Evolutionary conservation across 2,888 invertebrate genomes (phyloP), one percentile per base, ranked within the genome.

Genomic region (Agrotis clavis): DNA sequence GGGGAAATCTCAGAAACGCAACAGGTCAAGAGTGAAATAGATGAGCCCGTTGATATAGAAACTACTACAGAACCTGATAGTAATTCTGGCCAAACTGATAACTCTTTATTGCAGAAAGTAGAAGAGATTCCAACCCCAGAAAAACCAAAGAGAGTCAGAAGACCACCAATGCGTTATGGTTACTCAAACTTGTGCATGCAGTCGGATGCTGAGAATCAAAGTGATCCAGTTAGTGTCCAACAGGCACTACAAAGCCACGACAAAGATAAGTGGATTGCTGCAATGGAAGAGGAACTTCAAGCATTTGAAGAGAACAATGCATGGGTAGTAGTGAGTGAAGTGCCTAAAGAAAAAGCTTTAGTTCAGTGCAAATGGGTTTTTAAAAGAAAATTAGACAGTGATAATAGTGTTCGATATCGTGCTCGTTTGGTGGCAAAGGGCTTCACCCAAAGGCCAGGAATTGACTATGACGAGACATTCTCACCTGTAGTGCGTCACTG

Each of bases 1-100:
- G 67, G 59, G 63, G 64, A 30, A 53, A 41, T 45, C 45, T 45
- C 45, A 13, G 19, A 19, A n/a, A 59, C 41, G 41, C 59, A 59
- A 19, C 19, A 45, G 19, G 45, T 59, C 19, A 14, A 45, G 19
- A 45, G 21, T n/a, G 59, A 59, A 45, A 54, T 53, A 62, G 25
- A 61, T 56, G 78, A 69, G 65, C 73, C 76, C 47, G 68, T 56
- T 47, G 67, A 65, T 57, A 59, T 57, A 69, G 50, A 59, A 50
- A 50, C 63, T 62, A 54, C 35, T 62, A 54, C 60, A 72, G 64
- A 64, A 62, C 53, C 45, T 60, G 18, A 48, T 18, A 18, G 18
- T 48, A 16, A 48, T 48, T 18, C 48, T 48, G 16, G 18, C 18
- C 48, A 48, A 18, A 18, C 48, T 48, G 18, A 48, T 48, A 48